Evolutionary conservation across 1,140 invertebrate species (phyloP).

Genomic region (Trissolcus basalis): DNA sequence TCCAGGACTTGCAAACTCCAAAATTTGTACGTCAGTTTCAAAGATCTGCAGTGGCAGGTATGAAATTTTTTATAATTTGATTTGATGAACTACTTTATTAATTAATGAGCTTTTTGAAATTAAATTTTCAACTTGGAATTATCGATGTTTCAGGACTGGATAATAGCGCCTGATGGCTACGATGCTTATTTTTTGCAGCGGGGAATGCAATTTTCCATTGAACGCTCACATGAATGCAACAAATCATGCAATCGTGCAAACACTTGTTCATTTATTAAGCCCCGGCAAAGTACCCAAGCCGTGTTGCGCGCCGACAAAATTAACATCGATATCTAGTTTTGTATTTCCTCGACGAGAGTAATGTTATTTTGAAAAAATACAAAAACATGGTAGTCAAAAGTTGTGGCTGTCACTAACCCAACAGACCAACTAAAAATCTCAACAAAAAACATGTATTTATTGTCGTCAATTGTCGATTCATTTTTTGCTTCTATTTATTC

Average conservation of each 20-base stretch:
- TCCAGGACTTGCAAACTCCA: slow-evolving; percentile 89
- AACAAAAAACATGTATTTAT: no score
- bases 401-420: slow-evolving; percentile 94
- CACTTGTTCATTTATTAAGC: slow-evolving; percentile 90
- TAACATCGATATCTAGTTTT: slow-evolving; percentile 91
- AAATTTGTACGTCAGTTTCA: slow-evolving; percentile 92
- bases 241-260: slow-evolving; percentile 96
- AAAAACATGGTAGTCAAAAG: slow-evolving; percentile 97
- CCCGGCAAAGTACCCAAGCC: slow-evolving; percentile 89
- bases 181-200: slow-evolving; percentile 93
- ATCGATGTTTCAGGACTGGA: slow-evolving; percentile 86
- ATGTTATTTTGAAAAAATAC: slow-evolving; percentile 94
- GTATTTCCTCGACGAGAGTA: slow-evolving; percentile 91
- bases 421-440: no score
- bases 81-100: neutral
- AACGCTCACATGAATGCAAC: slow-evolving; percentile 95
- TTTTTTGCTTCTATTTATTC: no score
- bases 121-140: neutral
- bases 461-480: no score
- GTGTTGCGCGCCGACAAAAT: slow-evolving; percentile 92
- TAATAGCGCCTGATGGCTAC: slow-evolving; percentile 94
- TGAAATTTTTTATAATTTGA: slow-evolving; percentile 1
- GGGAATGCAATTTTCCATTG: slow-evolving; percentile 94
- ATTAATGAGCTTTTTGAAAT: neutral
- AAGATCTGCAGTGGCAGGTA: slow-evolving; percentile 92